Base-by-base conservation (phyloP, 1,140 invertebrate genomes). In the Radopholus similis region DNA sequence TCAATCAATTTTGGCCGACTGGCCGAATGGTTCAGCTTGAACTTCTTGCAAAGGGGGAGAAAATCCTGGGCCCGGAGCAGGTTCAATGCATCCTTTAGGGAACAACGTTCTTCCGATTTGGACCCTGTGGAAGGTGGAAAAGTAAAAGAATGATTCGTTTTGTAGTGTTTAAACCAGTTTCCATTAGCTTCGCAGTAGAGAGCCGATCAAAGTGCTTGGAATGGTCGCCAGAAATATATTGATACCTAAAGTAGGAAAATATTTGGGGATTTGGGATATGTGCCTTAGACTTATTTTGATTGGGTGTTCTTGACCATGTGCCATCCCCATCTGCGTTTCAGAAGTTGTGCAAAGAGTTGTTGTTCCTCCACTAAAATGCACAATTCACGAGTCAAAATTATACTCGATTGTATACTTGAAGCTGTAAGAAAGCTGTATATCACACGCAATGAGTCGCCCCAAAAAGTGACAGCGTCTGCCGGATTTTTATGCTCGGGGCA, bases 371-470 rank as follows among this genome's bases (percentile, higher is more conserved):
- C 64, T 66, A n/a, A n/a, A n/a, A n/a, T n/a, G n/a, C n/a, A 6
- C 28, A 65, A 64, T 4, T 1, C 9, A 11, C n/a, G 4, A 51
- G 26, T 6, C 6, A 11, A 21, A 15, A 57, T 38, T 63, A 35
- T n/a, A 26, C 18, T 26, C 9, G 38, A 18, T 30, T 3, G 2
- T n/a, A 23, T 51, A 68, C 55, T 58, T 5, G 71, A 34, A 4
- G 38, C 21, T n/a, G 38, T 55, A 18, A 73, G 21, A 6, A 71
- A 53, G 32, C 38, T 44, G 21, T 62, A 37, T 30, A 71, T 6
- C 13, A 13, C 18, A 23, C 69, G 64, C 4, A 71, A 55, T 35
- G 49, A 37, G 40, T 71, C 60, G n/a, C 70, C 70, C 70, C 70
- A 71, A 42, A 65, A 71, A 32, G 13, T 21, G 34, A 34, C 23